Base-by-base conservation (phyloP, 2,113 vertebrate species). In the Centropus bengalensis region DNA sequence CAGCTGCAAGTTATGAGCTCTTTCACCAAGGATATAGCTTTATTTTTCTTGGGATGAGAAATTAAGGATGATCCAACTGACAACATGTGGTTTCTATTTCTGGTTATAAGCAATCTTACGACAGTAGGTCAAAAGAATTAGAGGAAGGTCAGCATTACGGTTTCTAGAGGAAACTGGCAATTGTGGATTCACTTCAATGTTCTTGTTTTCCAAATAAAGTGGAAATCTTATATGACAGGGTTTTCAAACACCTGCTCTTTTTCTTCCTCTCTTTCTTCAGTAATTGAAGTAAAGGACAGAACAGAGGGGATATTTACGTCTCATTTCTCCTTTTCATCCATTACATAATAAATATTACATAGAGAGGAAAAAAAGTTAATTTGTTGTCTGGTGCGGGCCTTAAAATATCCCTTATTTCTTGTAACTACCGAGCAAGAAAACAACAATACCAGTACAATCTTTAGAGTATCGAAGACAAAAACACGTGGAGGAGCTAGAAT, bases 71-170 rank as follows among this genome's bases (percentile, higher is more conserved):
- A 27, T 54, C 62, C 82, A 40, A 86, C 44, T 92, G 91, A 82
- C 81, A 89, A 89, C 81, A 85, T 91, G 67, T 91, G 94, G 78
- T 85, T 97, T 91, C 93, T 93, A 91, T 97, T 95, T 91, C 92
- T 93, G 83, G 79, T 89, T 93, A 52, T 79, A 96, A 92, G 86
- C 74, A 93, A 63, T 54, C 91, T 91, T 51, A 89, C 74, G 58
- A 95, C 22, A 76, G 91, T 1, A 89, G 86, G 93, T 96, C 94
- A 94, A 76, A 94, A 87, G 94, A 95, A 95, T 97, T 95, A 94
- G 70, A 95, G 49, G 36, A 82, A 94, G 83, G 89, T 86, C 83
- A 92, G 54, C 30, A 54, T 87, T 87, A 89, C 91, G 82, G 36
- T 91, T 94, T 84, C 94, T 49, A 69, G 74, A 95, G 67, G 74